A percentile compares a stretch with the other conserved stretches of the same genome.
Conservation (phyloP, 1,140 invertebrate genomes). For the Heliconius melpomene region DNA sequence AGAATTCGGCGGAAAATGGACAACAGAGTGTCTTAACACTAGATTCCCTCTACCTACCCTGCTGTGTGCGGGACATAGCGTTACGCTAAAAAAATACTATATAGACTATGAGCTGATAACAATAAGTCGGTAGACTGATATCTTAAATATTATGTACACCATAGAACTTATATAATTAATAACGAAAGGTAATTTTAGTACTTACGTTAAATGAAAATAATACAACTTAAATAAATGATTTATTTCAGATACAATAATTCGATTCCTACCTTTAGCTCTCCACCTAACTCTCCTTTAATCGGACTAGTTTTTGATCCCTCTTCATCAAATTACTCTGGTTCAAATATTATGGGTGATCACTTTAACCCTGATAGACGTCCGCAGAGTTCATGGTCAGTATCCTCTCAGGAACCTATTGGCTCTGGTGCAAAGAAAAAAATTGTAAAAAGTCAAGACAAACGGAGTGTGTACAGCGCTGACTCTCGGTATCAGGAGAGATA, state of each 20-base stretch:
- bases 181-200: too few species aligned
- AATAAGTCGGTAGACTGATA: too few species aligned
- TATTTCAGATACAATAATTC: constrained; percentile 68
- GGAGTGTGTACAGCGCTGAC: constrained; percentile 60
- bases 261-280: constrained; percentile 70
- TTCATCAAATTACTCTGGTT: constrained; percentile 59
- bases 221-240: neutral
- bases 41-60: too few species aligned
- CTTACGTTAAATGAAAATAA: too few species aligned
- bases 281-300: constrained; percentile 70
- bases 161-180: too few species aligned
- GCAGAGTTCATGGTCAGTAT: constrained; percentile 65
- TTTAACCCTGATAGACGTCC: constrained; percentile 60
- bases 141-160: too few species aligned
- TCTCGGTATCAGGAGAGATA: constrained; percentile 64
- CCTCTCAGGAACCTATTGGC: constrained; percentile 73
- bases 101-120: too few species aligned
- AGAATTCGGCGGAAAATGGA: too few species aligned
- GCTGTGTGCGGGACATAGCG: too few species aligned
- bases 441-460: constrained; percentile 71
- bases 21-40: too few species aligned
- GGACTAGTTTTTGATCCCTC: constrained; percentile 70
- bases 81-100: too few species aligned
- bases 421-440: constrained; percentile 76
- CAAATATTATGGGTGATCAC: constrained; percentile 59